Evolutionary conservation across 2,113 vertebrate genomes (phyloP).

Genomic region (Steatornis caripensis): DNA sequence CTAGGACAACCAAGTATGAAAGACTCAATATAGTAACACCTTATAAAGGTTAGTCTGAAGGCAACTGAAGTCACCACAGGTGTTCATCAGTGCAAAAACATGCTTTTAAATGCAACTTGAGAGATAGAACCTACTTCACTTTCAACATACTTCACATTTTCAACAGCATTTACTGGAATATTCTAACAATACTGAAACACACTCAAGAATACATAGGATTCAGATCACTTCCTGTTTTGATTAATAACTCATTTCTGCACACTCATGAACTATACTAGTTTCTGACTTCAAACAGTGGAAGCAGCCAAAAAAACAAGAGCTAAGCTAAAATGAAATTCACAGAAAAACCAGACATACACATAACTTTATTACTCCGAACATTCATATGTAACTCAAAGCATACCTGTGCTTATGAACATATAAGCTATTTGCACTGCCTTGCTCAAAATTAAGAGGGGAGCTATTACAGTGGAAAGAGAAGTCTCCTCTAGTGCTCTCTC

Average conservation of each 20-base stretch:
- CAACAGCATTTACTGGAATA: not conserved
- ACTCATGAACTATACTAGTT: not conserved
- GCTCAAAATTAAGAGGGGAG: not conserved
- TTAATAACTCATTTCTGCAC: not conserved
- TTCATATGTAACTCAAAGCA: not conserved
- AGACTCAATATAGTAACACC: not conserved
- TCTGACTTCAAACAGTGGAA: not conserved
- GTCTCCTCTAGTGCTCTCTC: not conserved
- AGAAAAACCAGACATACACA: not conserved
- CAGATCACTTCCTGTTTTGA: not conserved
- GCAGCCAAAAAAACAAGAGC: not conserved
- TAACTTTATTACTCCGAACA: not conserved
- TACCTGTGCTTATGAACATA: not conserved
- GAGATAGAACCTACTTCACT: not conserved
- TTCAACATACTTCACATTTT: not conserved
- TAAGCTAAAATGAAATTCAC: not conserved
- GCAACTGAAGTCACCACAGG: not conserved
- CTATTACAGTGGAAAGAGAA: not conserved
- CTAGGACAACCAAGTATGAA: not conserved
- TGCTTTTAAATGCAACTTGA: not conserved
- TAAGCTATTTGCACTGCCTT: fast-evolving
- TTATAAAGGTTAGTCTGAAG: not conserved
- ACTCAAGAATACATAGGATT: fast-evolving
- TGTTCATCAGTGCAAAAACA: not conserved
- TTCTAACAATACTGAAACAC: not conserved